Conservation (phyloP, 2,888 invertebrate genomes). For the Chironomus riparius region DNA sequence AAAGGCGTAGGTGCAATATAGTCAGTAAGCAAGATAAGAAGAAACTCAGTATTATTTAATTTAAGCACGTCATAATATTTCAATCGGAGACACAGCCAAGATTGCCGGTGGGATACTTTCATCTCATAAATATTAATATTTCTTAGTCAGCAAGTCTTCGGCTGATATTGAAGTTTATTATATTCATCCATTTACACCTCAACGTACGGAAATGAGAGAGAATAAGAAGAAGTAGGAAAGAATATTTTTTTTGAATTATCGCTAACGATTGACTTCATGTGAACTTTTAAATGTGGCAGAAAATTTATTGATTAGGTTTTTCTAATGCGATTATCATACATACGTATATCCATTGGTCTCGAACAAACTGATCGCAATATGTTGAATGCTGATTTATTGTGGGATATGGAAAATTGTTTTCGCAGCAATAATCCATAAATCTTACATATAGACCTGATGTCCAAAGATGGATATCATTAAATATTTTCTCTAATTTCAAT, state of each 20-base stretch:
- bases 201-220: background rate
- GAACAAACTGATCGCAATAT: background rate
- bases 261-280: background rate
- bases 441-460: background rate
- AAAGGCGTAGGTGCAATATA: too few species aligned
- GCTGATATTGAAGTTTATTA: background rate
- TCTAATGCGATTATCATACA: background rate
- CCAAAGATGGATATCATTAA: constrained; percentile 5
- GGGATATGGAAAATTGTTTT: background rate
- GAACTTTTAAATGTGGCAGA: background rate
- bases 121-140: background rate
- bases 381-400: background rate
- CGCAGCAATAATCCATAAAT: background rate
- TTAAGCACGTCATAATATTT: constrained; percentile 6
- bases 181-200: background rate
- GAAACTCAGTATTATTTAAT: background rate
- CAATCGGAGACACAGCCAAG: background rate
- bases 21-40: background rate
- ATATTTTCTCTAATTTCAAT: background rate
- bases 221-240: background rate
- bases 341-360: too few species aligned
- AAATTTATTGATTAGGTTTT: constrained; percentile 1
- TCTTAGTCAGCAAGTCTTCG: background rate
- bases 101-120: background rate
- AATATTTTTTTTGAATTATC: background rate